Evolutionary conservation across 2,797 vertebrate genomes (phyloP), one percentile per base, ranked within the genome.

Genomic region (Peromyscus attwateri): DNA sequence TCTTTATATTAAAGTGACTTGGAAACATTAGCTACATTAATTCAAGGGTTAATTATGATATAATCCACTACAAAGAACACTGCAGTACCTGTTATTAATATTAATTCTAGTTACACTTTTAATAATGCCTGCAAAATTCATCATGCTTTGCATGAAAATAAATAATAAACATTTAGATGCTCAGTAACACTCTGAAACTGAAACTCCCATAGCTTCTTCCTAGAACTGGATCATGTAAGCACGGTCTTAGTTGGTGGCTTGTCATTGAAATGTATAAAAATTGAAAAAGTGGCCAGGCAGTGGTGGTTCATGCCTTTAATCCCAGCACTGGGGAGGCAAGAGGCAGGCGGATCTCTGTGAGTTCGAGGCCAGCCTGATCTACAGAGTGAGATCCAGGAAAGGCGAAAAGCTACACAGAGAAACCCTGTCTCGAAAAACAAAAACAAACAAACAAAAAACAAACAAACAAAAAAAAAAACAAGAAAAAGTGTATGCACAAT

Each of bases 71-170:
- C 19, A 83, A 94, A 91, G 57, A 88, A 23, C 4, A 57, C 27
- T 17, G 37, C 31, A 12, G 1, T 19, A 23, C 62, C 23, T 77
- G 8, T 37, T 52, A 70, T 3, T n/a, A 80, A 70, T 95, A 12
- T 79, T 83, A 10, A 94, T 75, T 91, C 89, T 79, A 89, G 76
- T 62, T 21, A 95, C 77, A 9, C 6, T 80, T 94, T 94, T 73
- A 87, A 93, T 77, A 29, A 94, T 88, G 9, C 27, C 8, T 95
- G 16, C 37, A 37, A 96, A 96, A 89, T 19, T 40, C 37, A 64
- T 27, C 49, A n/a, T 40, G 34, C 4, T 46, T 2, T 52, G 52
- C 82, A 91, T 88, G 17, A 95, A 97, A 95, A 73, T 3, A 29
- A 84, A 46, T 76, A 3, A 16, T 55, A 87, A 85, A 8, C 77